Percentiles rank a stretch among this genome's conserved stretches.
Evolutionary conservation across 2,888 invertebrate species (phyloP).

Genomic region (Agonum fuliginosum): DNA sequence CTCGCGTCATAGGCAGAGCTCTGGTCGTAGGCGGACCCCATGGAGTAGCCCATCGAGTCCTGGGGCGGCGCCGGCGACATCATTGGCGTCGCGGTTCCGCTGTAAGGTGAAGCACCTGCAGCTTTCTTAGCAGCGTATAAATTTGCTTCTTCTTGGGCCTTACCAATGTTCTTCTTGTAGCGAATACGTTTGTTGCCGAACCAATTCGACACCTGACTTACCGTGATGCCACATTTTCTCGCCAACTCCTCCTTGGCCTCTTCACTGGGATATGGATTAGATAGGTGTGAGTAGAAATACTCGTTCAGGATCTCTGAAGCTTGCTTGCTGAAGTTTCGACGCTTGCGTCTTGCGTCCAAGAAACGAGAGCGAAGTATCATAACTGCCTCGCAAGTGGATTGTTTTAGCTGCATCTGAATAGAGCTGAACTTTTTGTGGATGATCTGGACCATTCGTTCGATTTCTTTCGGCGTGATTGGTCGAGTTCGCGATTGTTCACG

Average conservation of each 20-base stretch:
- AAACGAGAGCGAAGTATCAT: slow-evolving; percentile 96
- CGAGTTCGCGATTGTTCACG: slow-evolving; percentile 97
- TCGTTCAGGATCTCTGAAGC: slow-evolving; percentile 99
- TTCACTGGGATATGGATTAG: slow-evolving; percentile 99
- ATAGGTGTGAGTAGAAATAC: slow-evolving; percentile 99
- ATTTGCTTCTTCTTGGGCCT: slow-evolving; percentile 99
- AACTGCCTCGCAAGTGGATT: slow-evolving; percentile 99
- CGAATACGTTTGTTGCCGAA: slow-evolving; percentile 99
- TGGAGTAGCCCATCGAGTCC: slow-evolving; percentile 94
- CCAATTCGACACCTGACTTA: slow-evolving; percentile 97
- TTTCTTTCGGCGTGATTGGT: slow-evolving; percentile 99
- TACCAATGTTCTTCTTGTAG: slow-evolving; percentile 99
- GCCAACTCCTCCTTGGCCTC: slow-evolving; percentile 99
- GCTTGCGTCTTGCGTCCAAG: slow-evolving; percentile 88
- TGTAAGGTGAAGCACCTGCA: slow-evolving; percentile 87
- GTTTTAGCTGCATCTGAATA: slow-evolving; percentile 98
- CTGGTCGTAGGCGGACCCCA: slow-evolving; percentile 94
- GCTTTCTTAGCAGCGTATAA: slow-evolving; percentile 99
- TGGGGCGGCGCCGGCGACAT: slow-evolving; percentile 95
- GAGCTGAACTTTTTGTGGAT: slow-evolving; percentile 99
- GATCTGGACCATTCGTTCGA: slow-evolving; percentile 99
- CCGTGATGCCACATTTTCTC: slow-evolving; percentile 98
- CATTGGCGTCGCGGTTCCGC: slow-evolving; percentile 94
- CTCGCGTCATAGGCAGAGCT: slow-evolving; percentile 91
- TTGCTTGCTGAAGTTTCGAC: slow-evolving; percentile 99